Evolutionary conservation across 1,140 invertebrate species (phyloP).

Genomic region (Dolichoris vasculosae): DNA sequence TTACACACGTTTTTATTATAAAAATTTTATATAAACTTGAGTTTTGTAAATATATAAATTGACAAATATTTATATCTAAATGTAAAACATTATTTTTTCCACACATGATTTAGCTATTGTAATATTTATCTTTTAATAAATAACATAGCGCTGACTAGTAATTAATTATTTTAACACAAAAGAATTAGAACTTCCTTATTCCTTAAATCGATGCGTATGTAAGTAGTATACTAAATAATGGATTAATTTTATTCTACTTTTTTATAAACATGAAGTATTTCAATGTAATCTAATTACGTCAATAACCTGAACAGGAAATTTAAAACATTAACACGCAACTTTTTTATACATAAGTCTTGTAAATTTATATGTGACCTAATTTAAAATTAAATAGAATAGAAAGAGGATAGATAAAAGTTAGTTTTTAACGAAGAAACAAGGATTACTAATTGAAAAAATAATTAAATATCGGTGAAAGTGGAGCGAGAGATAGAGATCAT

Average conservation of each 20-base stretch:
- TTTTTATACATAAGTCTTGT: neutral
- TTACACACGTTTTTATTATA: too few relatives aligned
- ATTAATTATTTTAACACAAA: neutral
- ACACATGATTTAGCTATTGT: too few relatives aligned
- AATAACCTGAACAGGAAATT: neutral
- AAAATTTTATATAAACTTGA: too few relatives aligned
- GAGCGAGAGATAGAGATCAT: too few relatives aligned
- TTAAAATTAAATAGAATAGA: neutral
- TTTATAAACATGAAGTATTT: neutral
- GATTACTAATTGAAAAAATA: too few relatives aligned
- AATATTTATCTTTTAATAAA: too few relatives aligned
- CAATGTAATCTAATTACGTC: neutral
- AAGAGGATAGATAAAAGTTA: neutral
- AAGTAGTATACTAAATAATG: neutral
- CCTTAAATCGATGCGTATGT: neutral
- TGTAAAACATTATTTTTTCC: too few relatives aligned
- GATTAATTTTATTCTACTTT: neutral
- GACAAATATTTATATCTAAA: too few relatives aligned
- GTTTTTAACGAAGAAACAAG: neutral
- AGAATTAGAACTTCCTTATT: neutral
- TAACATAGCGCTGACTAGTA: too few relatives aligned
- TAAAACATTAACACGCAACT: neutral
- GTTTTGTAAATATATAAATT: too few relatives aligned
- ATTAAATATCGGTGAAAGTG: too few relatives aligned
- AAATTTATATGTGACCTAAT: conserved; percentile 1